phyloP scores from a whole-genome alignment of 37 sponge, comb jelly and placozoan genomes.

The Chondrilla cf. caribensis region DNA sequence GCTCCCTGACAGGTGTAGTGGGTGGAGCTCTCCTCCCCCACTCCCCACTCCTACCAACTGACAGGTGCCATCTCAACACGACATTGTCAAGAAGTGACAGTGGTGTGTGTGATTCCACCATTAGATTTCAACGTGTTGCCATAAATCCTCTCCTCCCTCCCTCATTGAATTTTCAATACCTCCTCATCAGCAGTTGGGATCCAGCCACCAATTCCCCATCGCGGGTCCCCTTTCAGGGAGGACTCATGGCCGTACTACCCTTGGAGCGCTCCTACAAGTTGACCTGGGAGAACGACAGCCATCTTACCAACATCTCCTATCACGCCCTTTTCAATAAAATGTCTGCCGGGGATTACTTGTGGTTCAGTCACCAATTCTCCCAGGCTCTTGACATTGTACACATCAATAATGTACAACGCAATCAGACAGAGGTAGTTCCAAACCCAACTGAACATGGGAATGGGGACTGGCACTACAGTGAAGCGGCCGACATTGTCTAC shows the following conservation, averaged over 20 bases:
- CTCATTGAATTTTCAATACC: conserved; percentile 28
- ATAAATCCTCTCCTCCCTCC: conserved; percentile 37
- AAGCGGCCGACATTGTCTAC: conserved; percentile 22
- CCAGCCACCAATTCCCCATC: neutral
- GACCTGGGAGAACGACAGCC: conserved; percentile 33
- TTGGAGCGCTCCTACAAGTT: conserved; percentile 41
- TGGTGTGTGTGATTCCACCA: conserved; percentile 34
- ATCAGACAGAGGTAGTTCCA: conserved; percentile 1
- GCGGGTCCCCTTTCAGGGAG: conserved; percentile 17
- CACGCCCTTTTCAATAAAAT: conserved; percentile 26
- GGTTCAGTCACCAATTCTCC: conserved; percentile 42
- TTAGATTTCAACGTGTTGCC: conserved; percentile 54
- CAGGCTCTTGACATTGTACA: conserved; percentile 30
- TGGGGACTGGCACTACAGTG: conserved; percentile 51
- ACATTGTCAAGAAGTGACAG: neutral
- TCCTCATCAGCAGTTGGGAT: conserved; percentile 20
- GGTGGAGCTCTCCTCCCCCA: conserved; percentile 48
- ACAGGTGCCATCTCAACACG: conserved; percentile 21
- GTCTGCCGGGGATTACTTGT: conserved; percentile 29
- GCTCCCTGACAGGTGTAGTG: conserved; percentile 62
- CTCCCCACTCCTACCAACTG: conserved; percentile 17
- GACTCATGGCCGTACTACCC: conserved; percentile 78
- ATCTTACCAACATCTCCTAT: conserved; percentile 69
- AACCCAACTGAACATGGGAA: neutral
- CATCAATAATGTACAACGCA: neutral